Base-by-base conservation (phyloP, 2,888 invertebrate species). In the Melinopterus prodromus region DNA sequence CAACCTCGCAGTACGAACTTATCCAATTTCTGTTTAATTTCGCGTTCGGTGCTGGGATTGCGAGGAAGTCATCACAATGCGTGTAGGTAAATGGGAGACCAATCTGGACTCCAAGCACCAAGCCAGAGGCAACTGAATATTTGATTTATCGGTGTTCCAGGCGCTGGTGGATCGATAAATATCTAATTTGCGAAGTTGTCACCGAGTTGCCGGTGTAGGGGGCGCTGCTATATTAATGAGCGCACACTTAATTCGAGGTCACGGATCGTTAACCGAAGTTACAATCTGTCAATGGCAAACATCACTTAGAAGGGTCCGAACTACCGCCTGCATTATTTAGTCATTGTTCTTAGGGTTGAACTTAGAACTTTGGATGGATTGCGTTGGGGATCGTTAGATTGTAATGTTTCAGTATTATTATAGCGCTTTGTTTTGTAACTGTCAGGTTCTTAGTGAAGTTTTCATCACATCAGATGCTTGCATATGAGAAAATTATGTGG, bases 221-320 rank as follows among this genome's bases (percentile, higher is more conserved):
- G 53, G 12, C 53, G 53, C 5, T 53, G 7, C 53, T 53, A 53
- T 53, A 78, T 78, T 80, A 80, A 80, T 80, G 80, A 80, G 75
- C 16, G 76, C 16, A 69, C 76, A 80, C 35, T 80, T 78, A 80
- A 80, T 80, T 78, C 78, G 71, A 80, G 80, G 80, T 71, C 80
- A 76, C 80, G 72, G 80, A 80, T 80, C 80, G 78, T 80, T 80
- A 80, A 76, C 78, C 71, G 76, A 80, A 80, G 78, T 76, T 80
- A 78, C 78, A 78, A 78, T 80, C 78, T 80, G 78, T 78, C 80
- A 70, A 75, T 53, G 53, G 53, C 53, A 53, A 53, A 53, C 53
- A 53, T 53, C 12, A 53, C 53, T 53, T 53, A 53, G 9, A 53
- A 53, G 53, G 53, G 53, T 53, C 53, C 12, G 9, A 53, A 53